Conservation (phyloP, 1,140 invertebrate genomes). For the Heliconius melpomene region DNA sequence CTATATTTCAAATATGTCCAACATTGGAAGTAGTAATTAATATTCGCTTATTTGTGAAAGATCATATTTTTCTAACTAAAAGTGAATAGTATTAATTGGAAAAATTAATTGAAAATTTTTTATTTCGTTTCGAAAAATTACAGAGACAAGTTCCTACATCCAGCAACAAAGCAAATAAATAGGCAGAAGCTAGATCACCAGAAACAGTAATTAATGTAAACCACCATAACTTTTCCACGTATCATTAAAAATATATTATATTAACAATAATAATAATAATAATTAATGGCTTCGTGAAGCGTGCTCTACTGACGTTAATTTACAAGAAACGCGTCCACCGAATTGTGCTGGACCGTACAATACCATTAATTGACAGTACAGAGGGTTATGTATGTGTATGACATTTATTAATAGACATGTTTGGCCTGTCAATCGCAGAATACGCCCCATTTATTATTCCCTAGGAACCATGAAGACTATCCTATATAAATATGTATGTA, state of each 20-base stretch:
- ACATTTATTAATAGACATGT: constrained; percentile 55
- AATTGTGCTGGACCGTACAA: constrained; percentile 43
- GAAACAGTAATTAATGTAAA: too few species aligned
- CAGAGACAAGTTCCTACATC: too few species aligned
- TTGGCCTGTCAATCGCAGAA: constrained; percentile 33
- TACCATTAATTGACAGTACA: constrained; percentile 55
- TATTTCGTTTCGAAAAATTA: too few species aligned
- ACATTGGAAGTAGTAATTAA: too few species aligned
- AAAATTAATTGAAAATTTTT: too few species aligned
- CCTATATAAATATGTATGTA: neutral
- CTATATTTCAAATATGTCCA: too few species aligned
- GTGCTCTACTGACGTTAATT: constrained; percentile 17
- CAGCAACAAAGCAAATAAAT: too few species aligned
- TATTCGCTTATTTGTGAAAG: too few species aligned
- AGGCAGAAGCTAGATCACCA: too few species aligned
- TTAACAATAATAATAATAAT: neutral
- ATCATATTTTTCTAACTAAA: too few species aligned
- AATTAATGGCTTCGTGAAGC: neutral
- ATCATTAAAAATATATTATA: neutral
- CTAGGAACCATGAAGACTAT: neutral
- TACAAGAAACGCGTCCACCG: constrained; percentile 31
- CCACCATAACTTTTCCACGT: neutral
- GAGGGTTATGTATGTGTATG: constrained; percentile 46
- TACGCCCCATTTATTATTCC: constrained; percentile 32
- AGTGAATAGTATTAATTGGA: too few species aligned